Percentiles rank a stretch among this genome's conserved stretches.
Conservation (phyloP, 2,888 invertebrate genomes). For the Pseudococcus viburni region DNA sequence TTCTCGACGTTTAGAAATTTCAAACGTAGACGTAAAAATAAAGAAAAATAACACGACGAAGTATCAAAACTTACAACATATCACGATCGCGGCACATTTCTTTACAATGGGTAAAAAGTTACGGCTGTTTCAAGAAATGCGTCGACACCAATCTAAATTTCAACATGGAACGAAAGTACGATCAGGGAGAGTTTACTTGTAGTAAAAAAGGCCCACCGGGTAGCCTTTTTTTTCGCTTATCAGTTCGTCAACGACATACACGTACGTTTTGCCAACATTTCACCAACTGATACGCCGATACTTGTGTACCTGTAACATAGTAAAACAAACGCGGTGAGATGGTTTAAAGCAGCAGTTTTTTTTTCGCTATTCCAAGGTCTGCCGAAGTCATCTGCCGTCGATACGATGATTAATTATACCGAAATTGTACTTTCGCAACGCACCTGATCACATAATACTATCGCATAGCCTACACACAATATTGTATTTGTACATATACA, state of each 20-base stretch:
- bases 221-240: constrained; percentile 10
- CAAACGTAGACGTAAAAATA: not conserved
- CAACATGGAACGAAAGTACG: constrained; percentile 62
- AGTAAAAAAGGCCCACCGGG: not conserved
- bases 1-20: not conserved
- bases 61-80: constrained; percentile 47
- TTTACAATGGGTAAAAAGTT: constrained; percentile 30
- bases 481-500: not conserved
- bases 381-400: not conserved
- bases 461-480: not conserved
- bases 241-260: not conserved
- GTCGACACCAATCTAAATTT: constrained; percentile 65
- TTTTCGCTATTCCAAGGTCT: constrained; percentile 2
- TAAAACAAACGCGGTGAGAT: not conserved
- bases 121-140: constrained; percentile 66
- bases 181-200: not conserved
- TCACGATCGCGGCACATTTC: constrained; percentile 66
- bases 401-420: constrained; percentile 22
- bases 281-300: constrained; percentile 4
- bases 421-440: constrained; percentile 38
- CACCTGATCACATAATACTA: constrained; percentile 44
- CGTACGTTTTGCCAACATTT: not conserved
- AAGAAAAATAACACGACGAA: not conserved
- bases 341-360: constrained; percentile 1
- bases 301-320: constrained; percentile 7